Base-by-base conservation (phyloP, 2,797 vertebrate genomes). In the Sebastes dallii region DNA sequence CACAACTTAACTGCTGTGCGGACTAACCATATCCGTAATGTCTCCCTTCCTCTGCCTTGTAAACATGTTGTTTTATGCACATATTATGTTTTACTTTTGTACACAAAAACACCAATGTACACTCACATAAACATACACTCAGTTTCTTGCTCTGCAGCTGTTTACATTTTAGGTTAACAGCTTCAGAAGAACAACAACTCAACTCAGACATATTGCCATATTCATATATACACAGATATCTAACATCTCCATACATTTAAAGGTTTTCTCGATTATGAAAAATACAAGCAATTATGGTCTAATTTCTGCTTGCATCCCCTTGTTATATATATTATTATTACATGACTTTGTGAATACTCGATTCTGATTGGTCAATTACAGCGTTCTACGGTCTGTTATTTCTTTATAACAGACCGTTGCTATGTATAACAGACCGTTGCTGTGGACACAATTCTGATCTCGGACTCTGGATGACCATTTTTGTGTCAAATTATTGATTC, bases 41-140 rank as follows among this genome's bases (percentile, higher is more conserved):
- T 25, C 34, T 27, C 16, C 8, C 29, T 70, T 78, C 24, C 39
- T 60, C 30, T 8, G 20, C n/a, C 72, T 66, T 16, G 24, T 61
- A 34, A 76, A 77, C 25, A 71, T 72, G 58, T 22, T 78, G 2
- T 39, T 69, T 81, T 71, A 66, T 10, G 36, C 13, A 66, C 62
- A 50, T 61, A 5, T 8, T 12, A 22, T n/a, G 18, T 11, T 59
- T 12, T 69, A n/a, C 60, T 29, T 10, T 13, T 66, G 24, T 10
- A 30, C 27, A 58, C 68, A 61, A 67, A 72, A 58, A 39, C 46
- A 64, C n/a, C 72, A 70, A n/a, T 22, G 16, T 29, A 20, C 12
- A 60, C 16, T 42, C 4, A 56, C 42, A 66, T 55, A 13, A 50
- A 56, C n/a, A 59, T 46, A 13, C 1, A 24, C 22, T 18, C 8